Evolutionary conservation across 2,113 vertebrate species (phyloP).

Genomic region (Psophia crepitans): DNA sequence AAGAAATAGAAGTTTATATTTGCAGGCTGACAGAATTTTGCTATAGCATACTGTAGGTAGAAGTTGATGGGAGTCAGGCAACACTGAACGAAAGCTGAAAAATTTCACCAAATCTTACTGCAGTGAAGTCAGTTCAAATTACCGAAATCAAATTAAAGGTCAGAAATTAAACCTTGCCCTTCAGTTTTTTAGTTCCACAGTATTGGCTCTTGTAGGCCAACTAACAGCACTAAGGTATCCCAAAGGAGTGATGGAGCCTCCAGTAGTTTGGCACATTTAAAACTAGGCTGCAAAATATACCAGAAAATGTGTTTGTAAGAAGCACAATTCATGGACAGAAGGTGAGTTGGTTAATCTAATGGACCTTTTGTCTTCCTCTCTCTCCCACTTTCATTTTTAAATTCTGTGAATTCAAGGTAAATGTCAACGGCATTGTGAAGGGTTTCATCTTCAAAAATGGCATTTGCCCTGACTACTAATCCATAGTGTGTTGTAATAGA

Average conservation of each 20-base stretch:
- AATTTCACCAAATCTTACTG: not conserved
- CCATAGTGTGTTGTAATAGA: not conserved
- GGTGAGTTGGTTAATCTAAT: not conserved
- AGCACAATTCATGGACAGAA: not conserved
- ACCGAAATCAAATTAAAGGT: not conserved
- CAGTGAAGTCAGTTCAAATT: not conserved
- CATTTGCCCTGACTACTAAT: not conserved
- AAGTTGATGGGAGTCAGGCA: rapidly evolving
- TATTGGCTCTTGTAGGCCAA: not conserved
- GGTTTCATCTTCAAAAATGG: not conserved
- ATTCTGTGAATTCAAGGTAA: not conserved
- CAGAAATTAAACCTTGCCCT: not conserved
- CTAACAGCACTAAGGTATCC: not conserved
- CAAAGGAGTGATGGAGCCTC: not conserved
- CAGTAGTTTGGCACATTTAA: not conserved
- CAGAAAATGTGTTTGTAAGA: not conserved
- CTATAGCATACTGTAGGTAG: not conserved
- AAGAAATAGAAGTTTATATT: not conserved
- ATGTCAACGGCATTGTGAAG: not conserved
- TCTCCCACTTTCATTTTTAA: not conserved
- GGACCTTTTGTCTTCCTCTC: not conserved
- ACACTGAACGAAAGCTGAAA: not conserved
- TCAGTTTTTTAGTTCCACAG: not conserved
- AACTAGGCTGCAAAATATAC: not conserved
- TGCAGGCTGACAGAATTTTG: not conserved